Conservation (phyloP, 2,888 invertebrate species). For the Eristalis arbustorum region DNA sequence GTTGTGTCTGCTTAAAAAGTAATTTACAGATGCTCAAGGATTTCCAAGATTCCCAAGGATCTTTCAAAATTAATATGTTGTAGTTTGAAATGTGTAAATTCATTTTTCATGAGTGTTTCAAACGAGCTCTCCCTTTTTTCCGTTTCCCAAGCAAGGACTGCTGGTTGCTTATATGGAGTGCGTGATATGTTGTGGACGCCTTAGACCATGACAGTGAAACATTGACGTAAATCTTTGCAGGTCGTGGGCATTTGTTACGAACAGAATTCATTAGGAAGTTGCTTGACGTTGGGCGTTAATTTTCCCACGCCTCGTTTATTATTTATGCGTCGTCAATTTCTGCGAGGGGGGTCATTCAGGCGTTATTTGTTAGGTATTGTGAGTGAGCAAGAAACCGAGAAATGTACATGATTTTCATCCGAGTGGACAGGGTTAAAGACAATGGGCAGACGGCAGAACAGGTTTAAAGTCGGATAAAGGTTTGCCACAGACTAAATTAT, state of each 20-base stretch:
- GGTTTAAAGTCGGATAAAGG: too few species aligned
- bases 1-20: conserved; percentile 9
- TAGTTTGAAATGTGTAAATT: background rate
- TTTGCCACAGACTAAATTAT: too few species aligned
- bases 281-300: background rate
- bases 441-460: too few species aligned
- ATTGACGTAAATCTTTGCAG: background rate
- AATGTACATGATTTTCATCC: too few species aligned
- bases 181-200: background rate
- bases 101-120: conserved; percentile 7
- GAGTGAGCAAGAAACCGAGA: too few species aligned
- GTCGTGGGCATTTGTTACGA: background rate
- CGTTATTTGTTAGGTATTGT: too few species aligned
- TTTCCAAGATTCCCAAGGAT: background rate
- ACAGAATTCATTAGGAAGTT: background rate
- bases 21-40: conserved; percentile 32
- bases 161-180: background rate
- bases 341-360: too few species aligned
- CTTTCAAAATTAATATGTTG: background rate
- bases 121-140: background rate
- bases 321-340: background rate
- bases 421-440: too few species aligned
- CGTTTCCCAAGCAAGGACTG: background rate
- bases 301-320: background rate
- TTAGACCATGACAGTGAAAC: background rate